phyloP scores from a whole-genome alignment of 2,888 invertebrate species.

The Brachyopa scutellaris region DNA sequence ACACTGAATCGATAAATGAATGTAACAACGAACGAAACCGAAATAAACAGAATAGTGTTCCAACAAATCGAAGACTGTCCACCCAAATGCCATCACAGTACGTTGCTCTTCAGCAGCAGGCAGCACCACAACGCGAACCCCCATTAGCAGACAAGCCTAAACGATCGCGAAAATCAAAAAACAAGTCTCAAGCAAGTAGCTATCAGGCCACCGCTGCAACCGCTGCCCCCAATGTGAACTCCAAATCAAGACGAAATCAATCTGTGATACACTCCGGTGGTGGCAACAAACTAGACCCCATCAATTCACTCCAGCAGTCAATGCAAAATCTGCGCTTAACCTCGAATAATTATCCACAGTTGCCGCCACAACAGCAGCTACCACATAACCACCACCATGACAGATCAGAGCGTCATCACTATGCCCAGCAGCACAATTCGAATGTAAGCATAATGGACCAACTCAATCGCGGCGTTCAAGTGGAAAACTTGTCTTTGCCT shows the following conservation, averaged over 20 bases:
- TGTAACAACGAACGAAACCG: conserved; percentile 56
- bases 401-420: conserved; percentile 61
- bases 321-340: conserved; percentile 77
- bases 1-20: conserved; percentile 32
- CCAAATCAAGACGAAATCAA: conserved; percentile 67
- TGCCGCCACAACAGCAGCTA: conserved; percentile 63
- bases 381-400: conserved; percentile 47
- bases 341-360: conserved; percentile 70
- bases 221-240: conserved; percentile 3
- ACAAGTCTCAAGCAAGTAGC: conserved; percentile 42
- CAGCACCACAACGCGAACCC: conserved; percentile 40
- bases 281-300: conserved; percentile 62
- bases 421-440: conserved; percentile 48
- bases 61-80: conserved; percentile 37
- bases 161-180: conserved; percentile 62
- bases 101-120: conserved; percentile 51
- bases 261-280: conserved; percentile 65
- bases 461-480: conserved; percentile 82
- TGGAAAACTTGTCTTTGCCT: conserved; percentile 86
- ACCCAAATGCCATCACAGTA: conserved; percentile 53
- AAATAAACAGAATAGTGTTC: conserved; percentile 30
- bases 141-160: conserved; percentile 49
- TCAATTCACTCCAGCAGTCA: conserved; percentile 76
- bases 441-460: conserved; percentile 82
- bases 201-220: conserved; percentile 15